Base-by-base conservation (phyloP, 2,888 invertebrate genomes). In the Tinea semifulvella region DNA sequence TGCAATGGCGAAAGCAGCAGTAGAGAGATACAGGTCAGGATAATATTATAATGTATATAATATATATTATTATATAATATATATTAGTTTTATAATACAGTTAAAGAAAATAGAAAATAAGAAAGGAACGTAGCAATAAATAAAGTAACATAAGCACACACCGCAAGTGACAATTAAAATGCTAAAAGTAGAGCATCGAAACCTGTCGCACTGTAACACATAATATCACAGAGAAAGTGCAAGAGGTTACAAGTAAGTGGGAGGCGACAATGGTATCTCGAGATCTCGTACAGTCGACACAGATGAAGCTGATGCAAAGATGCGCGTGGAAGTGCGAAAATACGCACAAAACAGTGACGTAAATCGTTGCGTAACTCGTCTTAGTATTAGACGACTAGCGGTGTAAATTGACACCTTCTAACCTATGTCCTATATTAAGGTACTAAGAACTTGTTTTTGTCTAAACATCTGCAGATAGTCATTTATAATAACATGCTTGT, bases 241-340 rank as follows among this genome's bases (percentile, higher is more conserved):
- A 53, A 49, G 46, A 39, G 22, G 39, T 3, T 22, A 22, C 40
- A 13, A 22, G 19, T 40, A 22, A 40, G 40, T 40, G 53, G 52
- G 40, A 22, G 40, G 54, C 56, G 58, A 67, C 67, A 68, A 65
- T 67, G 62, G 55, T 59, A 67, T 67, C 67, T 56, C 44, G 46
- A 45, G 49, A 64, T 63, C 61, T 58, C 48, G 49, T 49, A 52
- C 54, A 17, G 11, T 16, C 36, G 3, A 18, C 22, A 22, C 22
- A 14, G 40, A 22, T 40, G 40, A 40, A 11, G 22, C n/a, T n/a
- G 20, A 20, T 17, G 13, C 40, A 18, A 16, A 40, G 22, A 40
- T 40, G 40, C 22, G 40, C 38, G 38, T 18, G 36, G 36, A 36
- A 36, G 36, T 36, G 3, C 18, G 2, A 2, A 5, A 18, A 31